Base-by-base conservation (phyloP, 1,140 invertebrate genomes). In the Brachionus paranguensis region DNA sequence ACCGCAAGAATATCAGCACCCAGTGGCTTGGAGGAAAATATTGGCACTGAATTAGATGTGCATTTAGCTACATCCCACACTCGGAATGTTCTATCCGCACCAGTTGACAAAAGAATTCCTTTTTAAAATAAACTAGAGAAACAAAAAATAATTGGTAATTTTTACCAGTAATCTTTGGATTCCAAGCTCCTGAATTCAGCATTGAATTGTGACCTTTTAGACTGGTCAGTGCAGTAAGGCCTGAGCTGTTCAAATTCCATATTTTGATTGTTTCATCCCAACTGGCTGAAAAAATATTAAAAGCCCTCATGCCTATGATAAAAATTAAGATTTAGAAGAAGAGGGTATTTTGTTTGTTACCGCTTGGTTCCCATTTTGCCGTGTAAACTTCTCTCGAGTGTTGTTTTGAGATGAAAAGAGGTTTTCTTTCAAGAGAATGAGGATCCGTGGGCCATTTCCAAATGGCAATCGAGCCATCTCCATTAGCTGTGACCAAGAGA, bases 211-310 rank as follows among this genome's bases (percentile, higher is more conserved):
- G 78, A 37, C 53, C 78, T 27, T 37, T 41, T 2, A 81, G 43
- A 41, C 33, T 45, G 8, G 53, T 64, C 14, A 81, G 14, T n/a
- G 7, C 7, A n/a, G 53, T 81, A 12, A 81, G 27, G 27, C 78
- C 78, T 33, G 29, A 11, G 6, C 64, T 65, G 24, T 60, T 64
- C n/a, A 81, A 20, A 47, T 81, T 60, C 78, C 78, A 81, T 17
- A 81, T 81, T 81, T 64, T 81, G 24, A 81, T 81, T 64, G 78
- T 81, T 43, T 81, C 60, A 68, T 81, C 78, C 78, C 78, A 81
- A 60, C 78, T 81, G 14, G 78, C 53, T 6, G 78, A 81, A 27
- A 81, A 37, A 33, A 81, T 43, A 47, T 81, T 53, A 64, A 64
- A 81, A 14, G 78, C 20, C 20, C 78, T 37, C 53, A 60, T 81